These are phyloP conservation scores for Hypotaenidia okinawae DNA, from an alignment of 2,797 vertebrate species.

Conservation along the genomic window DNA sequence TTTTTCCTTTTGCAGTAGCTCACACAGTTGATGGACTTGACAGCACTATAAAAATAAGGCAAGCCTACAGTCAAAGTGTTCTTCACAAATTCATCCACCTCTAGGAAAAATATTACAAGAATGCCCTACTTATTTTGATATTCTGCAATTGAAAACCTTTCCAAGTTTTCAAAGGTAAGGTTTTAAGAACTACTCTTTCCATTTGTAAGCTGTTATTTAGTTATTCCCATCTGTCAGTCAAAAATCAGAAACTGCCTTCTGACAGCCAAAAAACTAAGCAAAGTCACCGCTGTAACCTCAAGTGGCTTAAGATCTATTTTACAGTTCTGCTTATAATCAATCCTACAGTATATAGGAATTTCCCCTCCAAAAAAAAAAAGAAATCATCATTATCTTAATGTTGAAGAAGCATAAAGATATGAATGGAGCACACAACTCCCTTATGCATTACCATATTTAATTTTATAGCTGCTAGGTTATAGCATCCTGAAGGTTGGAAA, in stretches of 20 bases:
- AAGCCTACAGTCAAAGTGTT: not conserved
- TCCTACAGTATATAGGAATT: not conserved
- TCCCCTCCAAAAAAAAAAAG: not conserved
- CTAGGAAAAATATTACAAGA: not conserved
- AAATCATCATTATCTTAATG: not conserved
- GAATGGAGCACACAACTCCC: not conserved
- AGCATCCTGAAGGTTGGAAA: too few relatives aligned
- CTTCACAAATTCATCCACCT: conserved; percentile 4
- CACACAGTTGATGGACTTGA: not conserved
- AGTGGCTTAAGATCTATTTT: conserved; percentile 2
- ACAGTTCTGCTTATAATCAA: not conserved
- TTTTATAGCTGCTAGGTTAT: not conserved
- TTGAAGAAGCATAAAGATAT: not conserved
- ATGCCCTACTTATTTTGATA: conserved; percentile 27
- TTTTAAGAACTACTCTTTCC: conserved; percentile 15
- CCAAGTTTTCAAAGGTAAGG: conserved; percentile 3
- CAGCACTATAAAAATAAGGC: not conserved
- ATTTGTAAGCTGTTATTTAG: conserved; percentile 3
- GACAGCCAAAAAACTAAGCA: not conserved
- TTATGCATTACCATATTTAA: not conserved
- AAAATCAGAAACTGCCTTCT: conserved; percentile 3
- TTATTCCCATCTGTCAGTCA: not conserved
- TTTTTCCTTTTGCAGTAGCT: not conserved
- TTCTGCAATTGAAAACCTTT: not conserved
- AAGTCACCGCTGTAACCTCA: not conserved